Evolutionary conservation across 2,888 invertebrate species (phyloP), one percentile per base, ranked within the genome.

Genomic region (Melanostoma mellinum): DNA sequence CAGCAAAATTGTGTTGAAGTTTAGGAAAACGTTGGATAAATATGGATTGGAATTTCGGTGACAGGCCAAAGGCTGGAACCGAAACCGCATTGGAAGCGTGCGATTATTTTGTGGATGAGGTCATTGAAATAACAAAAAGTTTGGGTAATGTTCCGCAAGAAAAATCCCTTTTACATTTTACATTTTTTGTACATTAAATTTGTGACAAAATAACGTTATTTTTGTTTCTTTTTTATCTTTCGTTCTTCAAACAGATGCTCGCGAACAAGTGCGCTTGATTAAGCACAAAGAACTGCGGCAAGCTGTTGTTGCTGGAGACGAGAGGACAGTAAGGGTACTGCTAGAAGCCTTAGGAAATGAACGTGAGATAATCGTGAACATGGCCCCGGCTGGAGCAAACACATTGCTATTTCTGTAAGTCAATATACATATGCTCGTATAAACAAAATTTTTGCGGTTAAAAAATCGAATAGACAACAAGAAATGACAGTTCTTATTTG

Each of bases 381-480:
- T 97, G 92, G 95, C 97, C 3, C 97, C 97, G 0, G 95, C 95
- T 78, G 98, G 97, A 0, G 96, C 96, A 30, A 97, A 96, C 88
- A 97, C 97, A 0, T 91, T 98, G 82, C 92, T 98, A 38, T 98
- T 97, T 89, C 94, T 95, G 97, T 97, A 89, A 94, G 95, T 93
- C 20, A 20, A 20, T 20, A 20, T 20, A 20, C 20, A 20, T 20
- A 20, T 20, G 20, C 20, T 20, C 20, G 20, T 20, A 20, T 20
- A 40, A n/a, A 8, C 6, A 38, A 10, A 42, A 42, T 20, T 20
- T 48, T 20, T 20, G 20, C 20, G 20, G 20, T 20, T 20, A 20
- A 20, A 20, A 20, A 20, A 20, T 20, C 20, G 20, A 20, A 20
- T 20, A 20, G 20, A 20, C 20, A 20, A 20, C 30, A 42, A 79